phyloP scores from a whole-genome alignment of 2,888 invertebrate species.

The Leucoptera coffeella region DNA sequence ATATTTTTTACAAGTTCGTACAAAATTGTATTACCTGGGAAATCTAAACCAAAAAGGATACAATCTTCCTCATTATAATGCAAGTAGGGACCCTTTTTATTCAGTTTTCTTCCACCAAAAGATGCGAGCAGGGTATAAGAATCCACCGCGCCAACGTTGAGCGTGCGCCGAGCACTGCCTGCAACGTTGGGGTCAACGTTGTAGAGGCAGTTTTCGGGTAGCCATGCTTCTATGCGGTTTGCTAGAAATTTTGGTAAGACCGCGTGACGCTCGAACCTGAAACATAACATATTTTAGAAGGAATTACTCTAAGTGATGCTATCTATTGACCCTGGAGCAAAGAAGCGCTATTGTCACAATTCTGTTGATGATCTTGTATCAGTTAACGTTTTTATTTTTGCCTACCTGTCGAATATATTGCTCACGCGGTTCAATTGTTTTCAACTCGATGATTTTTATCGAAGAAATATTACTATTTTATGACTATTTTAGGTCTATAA shows the following conservation, averaged over 20 bases:
- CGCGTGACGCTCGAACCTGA: constrained; percentile 87
- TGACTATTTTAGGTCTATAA: too few species aligned
- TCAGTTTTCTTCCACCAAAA: constrained; percentile 78
- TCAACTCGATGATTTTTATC: too few species aligned
- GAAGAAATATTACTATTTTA: too few species aligned
- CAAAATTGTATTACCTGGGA: too few species aligned
- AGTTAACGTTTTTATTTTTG: too few species aligned
- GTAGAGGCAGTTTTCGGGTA: constrained; percentile 79
- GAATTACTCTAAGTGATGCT: too few species aligned
- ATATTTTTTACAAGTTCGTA: background rate
- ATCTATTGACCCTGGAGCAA: too few species aligned
- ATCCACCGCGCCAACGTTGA: constrained; percentile 69
- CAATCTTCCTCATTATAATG: constrained; percentile 94
- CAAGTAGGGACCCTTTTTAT: constrained; percentile 62
- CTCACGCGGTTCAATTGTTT: too few species aligned
- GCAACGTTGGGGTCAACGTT: constrained; percentile 85
- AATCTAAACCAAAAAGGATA: constrained; percentile 68
- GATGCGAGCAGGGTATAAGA: constrained; percentile 89
- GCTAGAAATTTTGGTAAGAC: constrained; percentile 90
- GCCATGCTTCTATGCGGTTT: constrained; percentile 85
- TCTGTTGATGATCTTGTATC: too few species aligned
- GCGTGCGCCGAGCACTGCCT: constrained; percentile 81
- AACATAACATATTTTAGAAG: too few species aligned
- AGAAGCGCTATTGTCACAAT: too few species aligned
- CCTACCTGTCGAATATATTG: too few species aligned